A percentile compares a stretch with the other conserved stretches of the same genome.
phyloP scores from a whole-genome alignment of 2,797 vertebrate genomes.

The Poeciliopsis turneri region DNA sequence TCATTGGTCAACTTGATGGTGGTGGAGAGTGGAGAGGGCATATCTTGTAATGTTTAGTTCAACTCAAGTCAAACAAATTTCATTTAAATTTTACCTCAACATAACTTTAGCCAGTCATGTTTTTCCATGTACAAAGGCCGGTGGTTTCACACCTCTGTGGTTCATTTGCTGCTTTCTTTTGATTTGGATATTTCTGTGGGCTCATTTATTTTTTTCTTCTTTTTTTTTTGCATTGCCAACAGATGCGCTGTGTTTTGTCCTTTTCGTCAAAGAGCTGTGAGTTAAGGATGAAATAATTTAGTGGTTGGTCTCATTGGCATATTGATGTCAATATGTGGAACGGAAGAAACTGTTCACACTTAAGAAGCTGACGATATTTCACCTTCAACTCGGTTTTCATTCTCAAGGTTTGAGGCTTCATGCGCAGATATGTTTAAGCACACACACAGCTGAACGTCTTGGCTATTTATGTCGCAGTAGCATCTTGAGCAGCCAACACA shows the following conservation, averaged over 20 bases:
- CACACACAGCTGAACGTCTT: slow-evolving; percentile 41
- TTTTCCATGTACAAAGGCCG: neutral
- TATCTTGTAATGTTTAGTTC: neutral
- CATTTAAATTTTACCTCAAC: neutral
- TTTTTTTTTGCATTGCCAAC: neutral
- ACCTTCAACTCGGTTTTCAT: slow-evolving; percentile 51
- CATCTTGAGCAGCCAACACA: slow-evolving; percentile 43
- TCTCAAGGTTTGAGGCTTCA: slow-evolving; percentile 23
- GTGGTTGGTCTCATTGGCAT: slow-evolving; percentile 38
- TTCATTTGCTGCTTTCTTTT: neutral
- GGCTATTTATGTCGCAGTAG: slow-evolving; percentile 53
- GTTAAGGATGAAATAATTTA: slow-evolving; percentile 32
- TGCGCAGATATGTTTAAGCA: slow-evolving; percentile 8
- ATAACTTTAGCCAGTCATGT: neutral
- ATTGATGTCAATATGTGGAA: slow-evolving; percentile 21
- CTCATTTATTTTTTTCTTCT: neutral
- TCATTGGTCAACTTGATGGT: neutral
- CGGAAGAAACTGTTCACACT: slow-evolving; percentile 58
- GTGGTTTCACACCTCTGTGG: neutral
- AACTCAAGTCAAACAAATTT: neutral
- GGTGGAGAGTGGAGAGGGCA: too few species aligned
- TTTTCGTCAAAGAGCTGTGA: slow-evolving; percentile 10
- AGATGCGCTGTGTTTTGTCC: neutral
- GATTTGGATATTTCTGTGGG: neutral
- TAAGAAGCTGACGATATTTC: slow-evolving; percentile 42